Evolutionary conservation across 2,797 vertebrate genomes (phyloP), one percentile per base, ranked within the genome.

Genomic region (Scyliorhinus canicula): DNA sequence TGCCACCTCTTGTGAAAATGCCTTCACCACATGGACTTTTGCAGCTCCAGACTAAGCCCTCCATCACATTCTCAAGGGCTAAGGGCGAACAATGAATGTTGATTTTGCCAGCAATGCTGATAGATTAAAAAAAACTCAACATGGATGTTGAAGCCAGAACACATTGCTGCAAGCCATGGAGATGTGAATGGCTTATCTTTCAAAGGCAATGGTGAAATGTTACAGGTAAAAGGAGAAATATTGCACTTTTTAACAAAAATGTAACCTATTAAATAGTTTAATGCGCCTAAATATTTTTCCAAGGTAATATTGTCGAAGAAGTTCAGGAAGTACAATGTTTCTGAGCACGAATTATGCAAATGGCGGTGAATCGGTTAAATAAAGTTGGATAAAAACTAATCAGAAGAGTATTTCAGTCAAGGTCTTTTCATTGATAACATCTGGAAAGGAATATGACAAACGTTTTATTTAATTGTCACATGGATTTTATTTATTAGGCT

Each of bases 351-450:
- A 69, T n/a, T 71, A 9, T 52, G 28, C 47, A 52, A n/a, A 6
- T 55, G 47, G 28, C 28, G 69, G 63, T 52, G 47, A 93, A 94
- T 71, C 28, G 67, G 93, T 55, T 94, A 94, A 94, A 52, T 52
- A 50, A 74, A 40, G 47, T 31, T 16, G 47, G 31, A 26, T 47
- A 21, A 74, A 0, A 5, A 74, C 1, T 52, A 74, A 50, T 71
- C 67, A 55, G 31, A 52, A 55, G 67, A 74, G 44, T 74, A 12
- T 44, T 35, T 69, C 26, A 74, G 93, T 94, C 65, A 94, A 94
- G 67, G 67, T 74, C 93, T 94, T 94, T 94, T 74, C 93, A 94
- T 52, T 94, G 93, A 69, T 94, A 50, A 71, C 44, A 65, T 74
- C 28, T 50, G n/a, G 28, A 74, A 69, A 94, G 47, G 67, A 94